These are phyloP conservation scores for Lydus trimaculatus DNA, from an alignment of 2,888 invertebrate genomes.

Conservation along the genomic window DNA sequence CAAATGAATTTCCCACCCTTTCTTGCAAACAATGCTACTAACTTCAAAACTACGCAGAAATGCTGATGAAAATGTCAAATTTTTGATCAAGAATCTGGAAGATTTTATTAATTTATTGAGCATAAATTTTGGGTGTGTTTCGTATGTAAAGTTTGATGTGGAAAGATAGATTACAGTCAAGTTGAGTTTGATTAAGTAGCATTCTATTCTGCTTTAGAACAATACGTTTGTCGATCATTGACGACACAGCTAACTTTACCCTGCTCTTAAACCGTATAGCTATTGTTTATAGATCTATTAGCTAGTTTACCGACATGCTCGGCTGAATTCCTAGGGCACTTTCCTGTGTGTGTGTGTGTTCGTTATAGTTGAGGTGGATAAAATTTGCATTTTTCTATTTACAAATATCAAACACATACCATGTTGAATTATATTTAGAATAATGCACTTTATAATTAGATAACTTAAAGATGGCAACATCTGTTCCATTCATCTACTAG, in stretches of 20 bases:
- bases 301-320: neutral
- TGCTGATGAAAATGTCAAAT: neutral
- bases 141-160: neutral
- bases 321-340: neutral
- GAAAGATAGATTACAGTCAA: neutral
- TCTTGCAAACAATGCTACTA: neutral
- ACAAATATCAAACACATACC: neutral
- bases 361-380: no score
- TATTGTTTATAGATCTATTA: neutral
- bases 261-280: neutral
- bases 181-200: neutral
- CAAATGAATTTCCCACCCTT: no score
- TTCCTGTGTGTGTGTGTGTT: neutral
- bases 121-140: neutral
- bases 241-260: neutral
- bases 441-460: neutral
- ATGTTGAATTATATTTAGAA: no score
- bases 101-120: neutral
- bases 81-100: no score
- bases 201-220: neutral
- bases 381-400: no score
- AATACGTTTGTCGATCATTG: neutral
- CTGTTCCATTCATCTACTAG: conserved; percentile 2
- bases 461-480: neutral
- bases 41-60: no score